Conservation (phyloP, 2,797 vertebrate species). For the Helarctos malayanus region DNA sequence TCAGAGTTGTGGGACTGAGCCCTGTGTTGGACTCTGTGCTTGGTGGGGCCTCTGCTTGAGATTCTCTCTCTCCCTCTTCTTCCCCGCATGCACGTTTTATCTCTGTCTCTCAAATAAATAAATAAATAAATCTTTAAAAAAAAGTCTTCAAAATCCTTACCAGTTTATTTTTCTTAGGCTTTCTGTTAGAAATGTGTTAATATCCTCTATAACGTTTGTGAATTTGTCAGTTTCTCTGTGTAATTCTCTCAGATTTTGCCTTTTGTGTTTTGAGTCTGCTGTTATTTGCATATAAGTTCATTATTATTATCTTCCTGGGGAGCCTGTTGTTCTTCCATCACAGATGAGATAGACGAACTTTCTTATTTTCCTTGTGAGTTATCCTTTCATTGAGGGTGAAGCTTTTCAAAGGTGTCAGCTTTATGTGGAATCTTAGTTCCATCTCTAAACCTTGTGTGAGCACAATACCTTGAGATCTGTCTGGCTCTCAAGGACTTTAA, state of each 20-base stretch:
- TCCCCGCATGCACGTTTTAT: background rate
- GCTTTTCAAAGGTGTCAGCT: background rate
- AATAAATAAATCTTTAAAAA: background rate
- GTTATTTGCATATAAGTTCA: background rate
- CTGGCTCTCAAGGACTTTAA: background rate
- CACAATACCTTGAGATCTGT: background rate
- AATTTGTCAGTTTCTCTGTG: conserved; percentile 38
- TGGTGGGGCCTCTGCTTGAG: background rate
- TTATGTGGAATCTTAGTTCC: background rate
- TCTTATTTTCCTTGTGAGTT: conserved; percentile 4
- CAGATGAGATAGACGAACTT: background rate
- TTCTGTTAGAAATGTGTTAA: conserved; percentile 25
- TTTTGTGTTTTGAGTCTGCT: conserved; percentile 43
- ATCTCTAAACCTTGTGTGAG: background rate
- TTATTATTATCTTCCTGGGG: conserved; percentile 4
- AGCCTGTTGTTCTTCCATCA: background rate
- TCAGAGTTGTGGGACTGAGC: background rate
- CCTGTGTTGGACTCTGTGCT: background rate
- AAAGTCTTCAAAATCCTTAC: background rate
- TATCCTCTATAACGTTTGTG: background rate
- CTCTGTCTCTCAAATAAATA: background rate
- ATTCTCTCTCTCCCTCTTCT: background rate
- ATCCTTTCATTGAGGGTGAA: conserved; percentile 17
- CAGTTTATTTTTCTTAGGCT: background rate
- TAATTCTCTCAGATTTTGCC: conserved; percentile 55